Evolutionary conservation across 1,140 invertebrate genomes (phyloP).

Genomic region (Psilanteris sp.): DNA sequence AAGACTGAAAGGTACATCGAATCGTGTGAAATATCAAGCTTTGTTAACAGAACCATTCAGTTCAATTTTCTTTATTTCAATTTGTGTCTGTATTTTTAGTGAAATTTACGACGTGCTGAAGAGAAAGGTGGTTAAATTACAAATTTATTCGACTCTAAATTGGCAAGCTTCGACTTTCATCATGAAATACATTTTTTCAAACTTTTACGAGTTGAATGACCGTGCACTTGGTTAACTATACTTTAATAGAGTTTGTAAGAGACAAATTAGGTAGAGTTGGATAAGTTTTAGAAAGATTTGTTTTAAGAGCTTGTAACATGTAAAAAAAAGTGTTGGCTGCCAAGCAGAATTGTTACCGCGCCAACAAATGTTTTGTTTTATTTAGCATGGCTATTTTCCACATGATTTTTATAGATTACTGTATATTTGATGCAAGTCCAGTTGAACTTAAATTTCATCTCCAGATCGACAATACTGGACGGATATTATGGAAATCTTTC

Average conservation of each 20-base stretch:
- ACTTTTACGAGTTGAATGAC: conserved; percentile 34
- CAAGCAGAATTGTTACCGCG: conserved; percentile 39
- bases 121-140: too few species aligned
- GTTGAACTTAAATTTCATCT: conserved; percentile 38
- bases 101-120: too few species aligned
- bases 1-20: too few species aligned
- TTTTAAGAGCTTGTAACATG: conserved; percentile 36
- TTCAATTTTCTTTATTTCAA: too few species aligned
- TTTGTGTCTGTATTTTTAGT: too few species aligned
- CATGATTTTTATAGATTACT: background rate
- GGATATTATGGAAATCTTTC: conserved; percentile 43
- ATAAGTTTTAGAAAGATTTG: conserved; percentile 54
- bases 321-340: conserved; percentile 22
- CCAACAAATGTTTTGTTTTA: conserved; percentile 36
- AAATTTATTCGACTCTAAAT: conserved; percentile 7
- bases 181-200: conserved; percentile 19
- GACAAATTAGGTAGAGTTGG: conserved; percentile 56
- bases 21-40: too few species aligned
- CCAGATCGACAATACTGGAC: conserved; percentile 4
- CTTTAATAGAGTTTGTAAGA: conserved; percentile 50
- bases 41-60: too few species aligned
- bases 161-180: conserved; percentile 3
- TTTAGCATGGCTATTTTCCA: conserved; percentile 1
- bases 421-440: background rate
- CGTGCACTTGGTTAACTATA: conserved; percentile 19